phyloP scores from a whole-genome alignment of 2,797 vertebrate species.

The Tangara arthus region DNA sequence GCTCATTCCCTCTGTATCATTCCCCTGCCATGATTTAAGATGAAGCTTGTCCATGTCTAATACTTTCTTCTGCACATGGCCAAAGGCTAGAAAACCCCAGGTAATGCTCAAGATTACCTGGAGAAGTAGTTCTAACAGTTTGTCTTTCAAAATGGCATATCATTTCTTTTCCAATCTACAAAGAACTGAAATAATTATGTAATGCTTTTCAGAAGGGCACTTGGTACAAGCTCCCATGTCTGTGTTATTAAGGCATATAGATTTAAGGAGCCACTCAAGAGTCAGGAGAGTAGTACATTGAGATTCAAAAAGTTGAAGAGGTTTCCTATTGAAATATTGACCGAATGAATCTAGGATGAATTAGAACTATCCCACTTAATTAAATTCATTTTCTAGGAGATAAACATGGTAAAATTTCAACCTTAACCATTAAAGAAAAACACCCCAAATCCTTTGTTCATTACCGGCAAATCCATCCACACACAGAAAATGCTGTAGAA shows the following conservation, averaged over 20 bases:
- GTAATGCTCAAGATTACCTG: background rate
- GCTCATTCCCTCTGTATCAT: background rate
- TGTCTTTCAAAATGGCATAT: conserved; percentile 8
- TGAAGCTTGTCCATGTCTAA: background rate
- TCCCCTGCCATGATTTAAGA: background rate
- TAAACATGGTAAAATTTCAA: background rate
- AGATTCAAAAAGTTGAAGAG: background rate
- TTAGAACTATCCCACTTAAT: background rate
- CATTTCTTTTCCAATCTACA: conserved; percentile 26
- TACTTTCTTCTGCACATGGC: background rate
- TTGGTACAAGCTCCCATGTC: background rate
- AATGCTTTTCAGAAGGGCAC: conserved; percentile 49
- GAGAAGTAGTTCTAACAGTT: background rate
- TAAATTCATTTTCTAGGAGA: conserved; percentile 18
- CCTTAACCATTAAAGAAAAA: background rate
- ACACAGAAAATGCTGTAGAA: background rate
- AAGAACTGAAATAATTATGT: conserved; percentile 32
- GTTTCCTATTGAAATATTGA: background rate
- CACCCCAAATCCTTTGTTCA: background rate
- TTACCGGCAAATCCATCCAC: background rate
- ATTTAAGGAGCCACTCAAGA: background rate
- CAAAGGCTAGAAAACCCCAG: background rate
- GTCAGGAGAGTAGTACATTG: background rate
- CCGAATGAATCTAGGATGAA: background rate
- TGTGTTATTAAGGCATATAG: background rate